A percentile compares a stretch with the other conserved stretches of the same genome.
These are phyloP conservation scores for Bombus impatiens DNA, from an alignment of 1,140 invertebrate species.

Conservation along the genomic window DNA sequence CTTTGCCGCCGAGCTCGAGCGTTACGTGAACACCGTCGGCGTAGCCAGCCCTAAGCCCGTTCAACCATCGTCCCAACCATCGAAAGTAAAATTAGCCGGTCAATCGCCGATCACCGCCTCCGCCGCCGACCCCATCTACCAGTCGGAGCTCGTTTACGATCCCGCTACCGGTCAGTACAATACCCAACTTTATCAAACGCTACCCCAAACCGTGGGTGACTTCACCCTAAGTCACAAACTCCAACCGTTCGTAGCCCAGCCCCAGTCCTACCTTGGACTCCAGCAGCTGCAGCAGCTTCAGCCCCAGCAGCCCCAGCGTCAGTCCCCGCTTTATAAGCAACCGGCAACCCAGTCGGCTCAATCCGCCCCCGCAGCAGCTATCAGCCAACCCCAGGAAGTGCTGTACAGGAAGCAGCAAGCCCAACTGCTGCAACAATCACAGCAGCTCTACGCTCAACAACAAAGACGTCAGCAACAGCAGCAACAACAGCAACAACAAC, in stretches of 20 bases:
- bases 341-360: constrained; percentile 79
- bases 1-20: constrained; percentile 89
- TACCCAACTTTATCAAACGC: constrained; percentile 89
- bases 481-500: constrained; percentile 86
- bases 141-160: constrained; percentile 90
- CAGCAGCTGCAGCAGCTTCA: constrained; percentile 69
- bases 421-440: constrained; percentile 87
- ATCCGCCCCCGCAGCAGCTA: constrained; percentile 68
- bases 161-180: constrained; percentile 91
- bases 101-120: constrained; percentile 75
- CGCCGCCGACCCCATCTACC: constrained; percentile 86
- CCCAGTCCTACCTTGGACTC: constrained; percentile 75
- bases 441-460: constrained; percentile 88
- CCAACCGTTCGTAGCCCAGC: constrained; percentile 88
- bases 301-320: constrained; percentile 57
- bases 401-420: constrained; percentile 88
- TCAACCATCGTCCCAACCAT: constrained; percentile 48
- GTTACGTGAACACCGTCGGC: constrained; percentile 89
- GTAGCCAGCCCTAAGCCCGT: constrained; percentile 78
- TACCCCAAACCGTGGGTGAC: constrained; percentile 88
- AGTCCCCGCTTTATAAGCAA: constrained; percentile 74
- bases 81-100: constrained; percentile 67
- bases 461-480: constrained; percentile 85
- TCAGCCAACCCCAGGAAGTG: constrained; percentile 84
- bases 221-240: constrained; percentile 88